Base-by-base conservation (phyloP, 1,140 invertebrate genomes). In the Stegodyphus mimosarum region DNA sequence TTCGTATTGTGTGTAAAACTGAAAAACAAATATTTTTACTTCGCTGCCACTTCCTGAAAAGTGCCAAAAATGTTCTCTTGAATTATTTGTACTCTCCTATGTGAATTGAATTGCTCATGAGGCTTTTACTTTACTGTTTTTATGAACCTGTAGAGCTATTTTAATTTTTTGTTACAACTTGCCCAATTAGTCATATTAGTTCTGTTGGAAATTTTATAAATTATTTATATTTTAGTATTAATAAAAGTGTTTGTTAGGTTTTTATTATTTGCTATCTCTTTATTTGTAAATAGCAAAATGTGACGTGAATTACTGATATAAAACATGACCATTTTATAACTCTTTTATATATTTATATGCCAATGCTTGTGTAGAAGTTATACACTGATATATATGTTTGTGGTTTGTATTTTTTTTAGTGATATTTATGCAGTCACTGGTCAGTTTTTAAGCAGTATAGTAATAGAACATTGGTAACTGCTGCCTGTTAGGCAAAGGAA, bases 321-420 rank as follows among this genome's bases (percentile, higher is more conserved):
- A 17, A 67, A 67, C 1, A 70, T 52, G 73, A 70, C 50, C 81
- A 84, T 84, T 84, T 84, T 84, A 60, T 84, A 84, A 69, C 72
- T 84, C 52, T 83, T 84, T 76, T 84, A 84, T 84, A 84, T 76
- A 76, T 83, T 83, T 83, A 84, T 84, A 84, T 63, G 69, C 81
- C 73, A 75, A 71, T 83, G 55, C 51, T 69, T 76, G 79, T 84
- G 81, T 76, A 69, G 15, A 60, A 75, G 69, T n/a, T 75, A 75
- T 84, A 84, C 70, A 84, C 64, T n/a, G 18, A 48, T 48, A 66
- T 52, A 70, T 79, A 64, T 84, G 50, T 84, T 49, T 64, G 52
- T 51, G 71, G 64, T 52, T 69, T 84, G 66, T 72, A 74, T 64
- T 74, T 84, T 83, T 64, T 51, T 67, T 75, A 74, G 81, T 84